Percentiles rank a stretch among this genome's conserved stretches.
These are phyloP conservation scores for Cheirogaleus medius DNA, from an alignment of 2,113 vertebrate genomes.

Conservation along the genomic window DNA sequence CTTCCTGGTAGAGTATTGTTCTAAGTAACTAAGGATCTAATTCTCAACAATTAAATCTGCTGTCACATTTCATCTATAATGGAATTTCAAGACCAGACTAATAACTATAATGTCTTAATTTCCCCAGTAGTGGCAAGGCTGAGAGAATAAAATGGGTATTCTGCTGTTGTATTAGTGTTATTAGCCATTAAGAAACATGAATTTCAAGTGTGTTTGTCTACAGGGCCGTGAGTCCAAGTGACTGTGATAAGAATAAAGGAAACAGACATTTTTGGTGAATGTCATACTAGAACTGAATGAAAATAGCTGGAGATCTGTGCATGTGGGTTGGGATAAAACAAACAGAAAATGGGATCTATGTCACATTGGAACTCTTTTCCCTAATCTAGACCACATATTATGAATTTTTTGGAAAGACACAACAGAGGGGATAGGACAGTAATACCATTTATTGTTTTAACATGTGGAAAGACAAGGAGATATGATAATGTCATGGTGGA, in stretches of 20 bases:
- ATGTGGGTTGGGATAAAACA: not conserved
- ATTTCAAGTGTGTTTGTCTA: not conserved
- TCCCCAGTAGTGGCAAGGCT: not conserved
- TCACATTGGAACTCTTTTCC: not conserved
- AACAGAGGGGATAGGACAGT: not conserved
- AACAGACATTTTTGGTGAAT: not conserved
- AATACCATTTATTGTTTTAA: not conserved
- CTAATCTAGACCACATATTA: not conserved
- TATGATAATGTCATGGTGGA: not conserved
- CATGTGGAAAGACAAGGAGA: not conserved
- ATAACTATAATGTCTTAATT: conserved; percentile 6
- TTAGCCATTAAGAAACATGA: not conserved
- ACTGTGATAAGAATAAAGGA: not conserved
- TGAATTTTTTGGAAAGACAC: not conserved
- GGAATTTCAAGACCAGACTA: conserved; percentile 23
- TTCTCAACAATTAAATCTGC: conserved; percentile 30
- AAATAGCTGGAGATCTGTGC: not conserved
- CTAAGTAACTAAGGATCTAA: conserved; percentile 19
- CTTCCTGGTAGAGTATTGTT: conserved; percentile 24
- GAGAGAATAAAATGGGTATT: not conserved
- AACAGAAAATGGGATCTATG: not conserved
- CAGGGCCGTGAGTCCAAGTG: not conserved
- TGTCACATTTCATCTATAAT: conserved; percentile 43
- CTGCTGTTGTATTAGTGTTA: not conserved
- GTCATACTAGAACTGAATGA: not conserved